Conservation (phyloP, 2,888 invertebrate species). For the Ophonus ardosiacus region DNA sequence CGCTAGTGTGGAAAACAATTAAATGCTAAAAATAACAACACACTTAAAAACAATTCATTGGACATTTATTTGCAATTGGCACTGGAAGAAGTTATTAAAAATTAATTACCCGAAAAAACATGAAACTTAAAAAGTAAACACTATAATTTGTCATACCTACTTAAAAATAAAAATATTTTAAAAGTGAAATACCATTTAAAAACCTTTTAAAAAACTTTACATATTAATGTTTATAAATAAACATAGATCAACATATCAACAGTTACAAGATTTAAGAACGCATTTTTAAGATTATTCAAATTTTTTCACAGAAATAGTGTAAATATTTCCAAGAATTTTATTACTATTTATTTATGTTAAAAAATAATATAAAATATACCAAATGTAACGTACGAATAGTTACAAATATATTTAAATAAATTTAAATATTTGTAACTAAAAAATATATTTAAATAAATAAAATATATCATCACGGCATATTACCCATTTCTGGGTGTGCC, state of each 20-base stretch:
- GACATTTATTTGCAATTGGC: constrained; percentile 24
- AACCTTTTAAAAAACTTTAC: background rate
- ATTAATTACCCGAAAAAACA: constrained; percentile 24
- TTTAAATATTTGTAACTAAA: too few relatives aligned
- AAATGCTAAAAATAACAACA: constrained; percentile 30
- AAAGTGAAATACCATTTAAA: background rate
- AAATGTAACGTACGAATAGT: too few relatives aligned
- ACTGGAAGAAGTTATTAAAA: constrained; percentile 21
- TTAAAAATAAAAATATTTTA: background rate
- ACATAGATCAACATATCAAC: constrained; percentile 7
- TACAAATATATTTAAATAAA: too few relatives aligned
- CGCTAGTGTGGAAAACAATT: constrained; percentile 8
- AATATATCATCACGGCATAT: too few relatives aligned
- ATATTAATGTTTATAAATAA: constrained; percentile 5
- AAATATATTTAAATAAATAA: too few relatives aligned
- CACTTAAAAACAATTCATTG: constrained; percentile 17
- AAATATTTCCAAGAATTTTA: background rate
- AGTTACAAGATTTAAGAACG: background rate
- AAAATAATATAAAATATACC: background rate
- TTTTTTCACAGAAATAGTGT: background rate
- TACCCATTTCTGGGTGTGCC: too few relatives aligned
- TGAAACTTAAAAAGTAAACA: constrained; percentile 3
- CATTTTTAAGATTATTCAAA: background rate
- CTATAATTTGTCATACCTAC: background rate
- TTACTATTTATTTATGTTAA: background rate